phyloP scores from a whole-genome alignment of 2,888 invertebrate genomes.

The Scrobipalpa atriplicella region DNA sequence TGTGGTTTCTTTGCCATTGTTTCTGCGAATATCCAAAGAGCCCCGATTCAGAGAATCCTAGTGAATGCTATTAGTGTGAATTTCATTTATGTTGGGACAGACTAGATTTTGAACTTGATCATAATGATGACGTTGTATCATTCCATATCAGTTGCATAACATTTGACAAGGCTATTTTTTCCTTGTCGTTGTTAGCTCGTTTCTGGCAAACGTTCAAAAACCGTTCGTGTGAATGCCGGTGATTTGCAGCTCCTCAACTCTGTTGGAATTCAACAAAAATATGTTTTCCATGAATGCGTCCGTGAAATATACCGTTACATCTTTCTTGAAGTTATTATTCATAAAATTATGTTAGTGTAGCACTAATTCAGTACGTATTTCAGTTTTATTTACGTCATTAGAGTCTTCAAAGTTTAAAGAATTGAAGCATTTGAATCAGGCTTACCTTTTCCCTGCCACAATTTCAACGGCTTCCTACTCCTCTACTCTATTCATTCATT shows the following conservation, averaged over 20 bases:
- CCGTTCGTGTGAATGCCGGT: slow-evolving; percentile 30
- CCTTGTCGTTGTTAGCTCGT: slow-evolving; percentile 67
- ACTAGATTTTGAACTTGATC: slow-evolving; percentile 22
- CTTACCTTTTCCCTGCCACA: slow-evolving; percentile 1
- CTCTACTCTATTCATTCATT: slow-evolving; percentile 28
- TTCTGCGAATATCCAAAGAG: no score
- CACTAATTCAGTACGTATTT: background rate
- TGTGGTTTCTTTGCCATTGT: no score
- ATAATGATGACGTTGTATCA: slow-evolving; percentile 33
- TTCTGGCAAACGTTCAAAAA: slow-evolving; percentile 72
- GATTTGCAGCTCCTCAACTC: slow-evolving; percentile 26
- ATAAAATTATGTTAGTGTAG: background rate
- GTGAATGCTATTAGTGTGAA: no score
- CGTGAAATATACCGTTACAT: slow-evolving; percentile 11
- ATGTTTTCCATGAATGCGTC: slow-evolving; percentile 20
- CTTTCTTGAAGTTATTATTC: slow-evolving; percentile 13
- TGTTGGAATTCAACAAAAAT: slow-evolving; percentile 24
- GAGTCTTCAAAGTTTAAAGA: background rate
- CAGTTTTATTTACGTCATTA: background rate
- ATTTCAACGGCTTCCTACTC: slow-evolving; percentile 16
- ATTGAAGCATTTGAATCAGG: background rate
- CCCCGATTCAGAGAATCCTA: no score
- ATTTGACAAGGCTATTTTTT: slow-evolving; percentile 77
- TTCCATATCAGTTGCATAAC: slow-evolving; percentile 47
- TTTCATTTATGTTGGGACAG: background rate